Percentiles rank a stretch among this genome's conserved stretches.
phyloP scores from a whole-genome alignment of 2,113 vertebrate species.

The Andinoacara biseriatus region DNA sequence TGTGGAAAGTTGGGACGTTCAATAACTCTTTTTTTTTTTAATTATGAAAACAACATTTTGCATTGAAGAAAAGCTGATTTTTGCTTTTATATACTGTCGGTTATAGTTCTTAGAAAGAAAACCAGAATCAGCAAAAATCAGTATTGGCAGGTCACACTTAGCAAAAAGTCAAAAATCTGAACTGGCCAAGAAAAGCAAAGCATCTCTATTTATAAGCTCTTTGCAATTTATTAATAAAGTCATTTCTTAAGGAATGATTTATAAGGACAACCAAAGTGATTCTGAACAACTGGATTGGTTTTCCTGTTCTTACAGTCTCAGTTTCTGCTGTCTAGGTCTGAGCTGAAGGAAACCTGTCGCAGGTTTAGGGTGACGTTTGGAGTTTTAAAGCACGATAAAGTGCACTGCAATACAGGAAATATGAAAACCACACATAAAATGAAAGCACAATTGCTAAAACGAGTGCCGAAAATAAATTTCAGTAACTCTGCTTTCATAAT shows the following conservation, averaged over 20 bases:
- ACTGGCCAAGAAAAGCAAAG: neutral
- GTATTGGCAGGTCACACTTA: neutral
- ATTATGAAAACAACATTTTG: too few relatives aligned
- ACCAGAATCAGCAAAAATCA: neutral
- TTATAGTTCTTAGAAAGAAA: neutral
- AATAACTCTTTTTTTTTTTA: too few relatives aligned
- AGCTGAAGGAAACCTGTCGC: neutral
- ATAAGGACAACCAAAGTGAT: neutral
- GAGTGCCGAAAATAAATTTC: too few relatives aligned
- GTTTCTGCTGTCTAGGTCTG: neutral
- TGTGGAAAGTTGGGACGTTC: too few relatives aligned
- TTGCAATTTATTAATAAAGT: neutral
- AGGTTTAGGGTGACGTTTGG: rapidly evolving
- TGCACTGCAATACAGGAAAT: neutral
- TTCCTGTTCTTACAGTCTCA: too few relatives aligned
- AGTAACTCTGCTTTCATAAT: neutral
- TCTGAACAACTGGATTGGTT: neutral
- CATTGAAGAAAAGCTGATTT: neutral
- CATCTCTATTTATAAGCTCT: rapidly evolving
- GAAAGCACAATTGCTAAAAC: too few relatives aligned
- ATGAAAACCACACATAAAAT: too few relatives aligned
- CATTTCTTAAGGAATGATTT: neutral
- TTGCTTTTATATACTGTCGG: neutral
- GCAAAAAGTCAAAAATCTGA: neutral
- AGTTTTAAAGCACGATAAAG: neutral